Percentiles rank a stretch among this genome's conserved stretches.
These are phyloP conservation scores for Stomatorhinus ivindoensis DNA, from an alignment of 2,113 vertebrate genomes.

Conservation along the genomic window DNA sequence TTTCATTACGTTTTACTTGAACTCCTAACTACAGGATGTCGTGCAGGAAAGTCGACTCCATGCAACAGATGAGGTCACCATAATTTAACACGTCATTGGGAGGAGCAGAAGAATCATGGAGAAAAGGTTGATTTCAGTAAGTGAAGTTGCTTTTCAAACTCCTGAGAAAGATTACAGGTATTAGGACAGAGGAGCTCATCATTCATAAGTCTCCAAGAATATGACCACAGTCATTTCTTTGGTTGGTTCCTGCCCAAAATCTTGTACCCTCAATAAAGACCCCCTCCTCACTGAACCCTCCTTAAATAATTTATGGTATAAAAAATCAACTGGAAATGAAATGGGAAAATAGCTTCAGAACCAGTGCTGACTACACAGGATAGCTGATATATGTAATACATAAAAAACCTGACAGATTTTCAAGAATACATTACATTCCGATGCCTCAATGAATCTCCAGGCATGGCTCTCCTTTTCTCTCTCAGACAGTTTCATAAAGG, in stretches of 20 bases:
- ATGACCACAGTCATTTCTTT: not conserved
- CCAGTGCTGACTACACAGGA: not conserved
- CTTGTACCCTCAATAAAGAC: not conserved
- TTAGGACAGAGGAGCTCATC: not conserved
- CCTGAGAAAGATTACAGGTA: not conserved
- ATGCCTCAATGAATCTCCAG: not conserved
- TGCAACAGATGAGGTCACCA: slow-evolving; percentile 1
- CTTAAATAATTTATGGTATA: not conserved
- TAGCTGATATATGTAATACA: not conserved
- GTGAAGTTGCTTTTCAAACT: not conserved
- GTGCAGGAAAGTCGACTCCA: not conserved
- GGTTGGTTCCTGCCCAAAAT: not conserved
- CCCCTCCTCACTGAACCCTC: not conserved
- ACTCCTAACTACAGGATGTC: not conserved
- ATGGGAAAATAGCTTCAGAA: not conserved
- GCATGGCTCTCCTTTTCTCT: not conserved
- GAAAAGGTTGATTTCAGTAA: not conserved
- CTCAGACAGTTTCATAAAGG: slow-evolving; percentile 5
- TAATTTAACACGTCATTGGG: not conserved
- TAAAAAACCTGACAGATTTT: not conserved
- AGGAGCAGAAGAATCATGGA: not conserved
- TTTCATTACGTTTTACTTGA: not conserved
- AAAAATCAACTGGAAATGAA: not conserved
- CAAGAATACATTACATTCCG: not conserved
- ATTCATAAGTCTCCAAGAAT: not conserved